Evolutionary conservation across 2,113 vertebrate genomes (phyloP), one percentile per base, ranked within the genome.

Genomic region (Cervus canadensis): DNA sequence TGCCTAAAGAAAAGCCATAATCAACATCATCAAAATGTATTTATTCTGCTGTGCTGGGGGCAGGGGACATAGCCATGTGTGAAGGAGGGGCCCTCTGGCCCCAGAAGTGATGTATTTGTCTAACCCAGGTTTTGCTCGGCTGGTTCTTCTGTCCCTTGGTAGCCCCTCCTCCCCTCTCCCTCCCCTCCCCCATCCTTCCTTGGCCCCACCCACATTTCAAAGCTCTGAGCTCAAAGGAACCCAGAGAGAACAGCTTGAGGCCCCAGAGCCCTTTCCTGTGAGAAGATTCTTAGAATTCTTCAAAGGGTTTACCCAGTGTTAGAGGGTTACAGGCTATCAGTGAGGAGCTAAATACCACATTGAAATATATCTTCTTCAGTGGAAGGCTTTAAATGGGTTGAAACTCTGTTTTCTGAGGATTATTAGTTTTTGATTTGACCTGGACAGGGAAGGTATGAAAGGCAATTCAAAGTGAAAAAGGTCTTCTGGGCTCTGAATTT

Each of bases 241-340:
- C 33, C 56, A 56, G 43, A 89, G 60, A 91, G 36, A 71, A 54
- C 16, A 30, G 13, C 40, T 56, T 82, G 82, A 59, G 96, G 93
- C 19, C 78, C 52, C 74, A 48, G 43, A 76, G 36, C 93, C 40
- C 85, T 95, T 97, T 97, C 95, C 89, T 91, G 93, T 89, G 59
- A 97, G 45, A 85, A 86, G 25, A 6, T 95, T 97, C 95, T 95
- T 87, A 96, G 97, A 97, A 96, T 88, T 97, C 94, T 97, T 97
- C 93, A 91, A 91, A 97, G 86, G 6, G 36, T 91, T 81, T 85
- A 36, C 57, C 23, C 64, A 13, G 57, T 0, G 0, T 25, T 87
- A 17, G 2, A 85, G 45, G 40, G 74, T 87, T 56, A 28, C 3
- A 40, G 25, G 16, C n/a, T 64, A 43, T 62, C 4, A 2, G 43